phyloP scores from a whole-genome alignment of 2,113 vertebrate species.

The Peucedramus taeniatus region DNA sequence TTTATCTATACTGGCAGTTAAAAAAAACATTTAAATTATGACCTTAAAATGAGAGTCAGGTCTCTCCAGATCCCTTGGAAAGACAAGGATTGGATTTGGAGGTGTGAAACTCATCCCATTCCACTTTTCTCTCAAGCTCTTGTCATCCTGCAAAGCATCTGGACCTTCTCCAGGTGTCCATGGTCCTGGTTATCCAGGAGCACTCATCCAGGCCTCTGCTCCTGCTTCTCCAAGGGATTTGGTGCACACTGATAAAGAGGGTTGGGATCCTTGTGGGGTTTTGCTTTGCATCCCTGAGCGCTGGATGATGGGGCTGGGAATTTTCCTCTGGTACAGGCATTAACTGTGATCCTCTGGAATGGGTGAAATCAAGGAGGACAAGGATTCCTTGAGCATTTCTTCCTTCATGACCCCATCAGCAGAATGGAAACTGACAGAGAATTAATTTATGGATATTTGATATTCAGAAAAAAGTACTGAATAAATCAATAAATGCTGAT shows the following conservation, averaged over 20 bases:
- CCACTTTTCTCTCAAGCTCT: background rate
- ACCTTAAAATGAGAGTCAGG: background rate
- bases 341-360: background rate
- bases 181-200: background rate
- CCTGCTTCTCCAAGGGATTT: background rate
- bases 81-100: background rate
- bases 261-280: background rate
- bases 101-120: background rate
- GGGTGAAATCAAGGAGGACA: background rate
- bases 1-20: background rate
- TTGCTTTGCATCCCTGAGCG: background rate
- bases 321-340: background rate
- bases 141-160: background rate
- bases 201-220: background rate
- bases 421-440: accelerated
- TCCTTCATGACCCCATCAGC: background rate
- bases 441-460: background rate
- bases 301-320: background rate
- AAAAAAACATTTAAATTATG: background rate
- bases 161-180: background rate
- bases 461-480: background rate
- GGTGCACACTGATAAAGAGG: background rate
- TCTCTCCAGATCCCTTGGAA: background rate
- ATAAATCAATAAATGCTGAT: background rate
- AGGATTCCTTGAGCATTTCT: background rate